Percentiles rank a stretch among this genome's conserved stretches.
Evolutionary conservation across 2,797 vertebrate genomes (phyloP).

Genomic region (Tragelaphus oryx): DNA sequence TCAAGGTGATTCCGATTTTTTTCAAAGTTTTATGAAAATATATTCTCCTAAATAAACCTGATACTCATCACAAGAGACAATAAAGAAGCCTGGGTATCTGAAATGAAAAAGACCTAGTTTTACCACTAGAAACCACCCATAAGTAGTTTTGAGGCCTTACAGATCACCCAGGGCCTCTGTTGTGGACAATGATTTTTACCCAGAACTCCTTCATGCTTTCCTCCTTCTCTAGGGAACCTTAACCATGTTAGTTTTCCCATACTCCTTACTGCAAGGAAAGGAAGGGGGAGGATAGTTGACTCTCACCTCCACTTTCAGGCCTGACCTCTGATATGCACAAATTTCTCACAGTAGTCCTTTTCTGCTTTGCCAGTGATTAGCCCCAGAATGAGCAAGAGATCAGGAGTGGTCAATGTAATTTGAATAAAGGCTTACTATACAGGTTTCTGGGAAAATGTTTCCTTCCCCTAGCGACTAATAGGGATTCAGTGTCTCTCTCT

Average conservation of each 20-base stretch:
- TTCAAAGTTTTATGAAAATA: background rate
- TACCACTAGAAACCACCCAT: background rate
- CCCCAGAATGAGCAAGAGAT: background rate
- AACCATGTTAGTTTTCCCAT: background rate
- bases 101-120: background rate
- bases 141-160: background rate
- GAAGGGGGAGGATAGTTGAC: background rate
- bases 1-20: background rate
- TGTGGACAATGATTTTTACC: background rate
- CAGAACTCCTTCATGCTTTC: background rate
- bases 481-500: background rate
- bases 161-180: background rate
- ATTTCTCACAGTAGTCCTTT: background rate
- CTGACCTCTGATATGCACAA: background rate
- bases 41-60: background rate
- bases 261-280: background rate
- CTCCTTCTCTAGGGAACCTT: background rate
- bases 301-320: background rate
- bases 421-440: background rate
- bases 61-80: background rate
- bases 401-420: background rate
- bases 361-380: background rate
- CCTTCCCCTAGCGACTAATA: background rate
- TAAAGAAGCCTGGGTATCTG: background rate
- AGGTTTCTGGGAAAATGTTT: background rate